Conservation (phyloP, 1,140 invertebrate species). For the Papilio machaon region DNA sequence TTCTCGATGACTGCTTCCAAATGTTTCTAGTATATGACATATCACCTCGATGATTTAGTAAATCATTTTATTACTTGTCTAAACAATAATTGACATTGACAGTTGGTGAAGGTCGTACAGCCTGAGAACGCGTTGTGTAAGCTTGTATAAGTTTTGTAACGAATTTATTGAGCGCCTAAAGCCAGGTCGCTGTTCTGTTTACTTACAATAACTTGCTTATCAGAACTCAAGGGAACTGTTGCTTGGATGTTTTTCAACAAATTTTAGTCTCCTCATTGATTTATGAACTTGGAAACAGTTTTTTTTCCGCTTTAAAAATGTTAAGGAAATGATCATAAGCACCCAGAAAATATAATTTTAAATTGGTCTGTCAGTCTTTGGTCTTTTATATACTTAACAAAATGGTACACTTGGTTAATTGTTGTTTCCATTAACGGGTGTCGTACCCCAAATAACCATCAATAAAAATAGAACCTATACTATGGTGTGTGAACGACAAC, state of each 20-base stretch:
- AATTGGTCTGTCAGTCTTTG: neutral
- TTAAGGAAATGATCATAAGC: neutral
- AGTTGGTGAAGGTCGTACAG: constrained; percentile 1
- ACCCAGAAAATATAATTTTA: neutral
- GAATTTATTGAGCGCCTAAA: constrained; percentile 11
- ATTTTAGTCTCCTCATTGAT: neutral
- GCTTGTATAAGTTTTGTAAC: constrained; percentile 14
- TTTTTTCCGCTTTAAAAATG: neutral
- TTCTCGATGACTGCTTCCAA: neutral
- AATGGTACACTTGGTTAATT: too few relatives aligned
- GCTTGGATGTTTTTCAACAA: neutral
- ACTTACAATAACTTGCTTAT: constrained; percentile 10
- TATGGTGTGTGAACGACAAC: constrained; percentile 6
- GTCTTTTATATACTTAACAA: too few relatives aligned
- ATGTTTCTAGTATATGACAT: neutral
- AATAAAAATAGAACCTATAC: neutral
- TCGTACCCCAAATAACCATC: neutral
- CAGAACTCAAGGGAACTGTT: neutral
- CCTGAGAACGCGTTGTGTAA: constrained; percentile 11
- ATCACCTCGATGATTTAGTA: constrained; percentile 1
- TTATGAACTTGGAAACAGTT: neutral
- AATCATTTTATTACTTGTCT: constrained; percentile 31
- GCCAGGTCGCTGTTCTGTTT: neutral
- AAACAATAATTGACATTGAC: constrained; percentile 42
- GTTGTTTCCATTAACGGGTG: neutral